phyloP scores from a whole-genome alignment of 2,113 vertebrate species.

The Rissa tridactyla region DNA sequence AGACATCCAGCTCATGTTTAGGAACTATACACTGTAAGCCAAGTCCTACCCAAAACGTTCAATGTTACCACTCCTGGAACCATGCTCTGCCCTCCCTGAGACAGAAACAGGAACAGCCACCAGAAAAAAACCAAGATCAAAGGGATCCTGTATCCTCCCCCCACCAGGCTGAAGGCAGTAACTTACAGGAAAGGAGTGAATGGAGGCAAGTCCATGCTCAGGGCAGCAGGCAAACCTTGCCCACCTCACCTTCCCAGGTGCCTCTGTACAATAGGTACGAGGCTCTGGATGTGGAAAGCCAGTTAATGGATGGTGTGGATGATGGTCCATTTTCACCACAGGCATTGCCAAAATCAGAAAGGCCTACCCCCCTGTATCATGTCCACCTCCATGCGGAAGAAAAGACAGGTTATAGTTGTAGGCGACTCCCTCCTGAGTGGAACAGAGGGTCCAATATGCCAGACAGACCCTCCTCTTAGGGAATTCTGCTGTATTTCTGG shows the following conservation, averaged over 20 bases:
- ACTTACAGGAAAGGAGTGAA: not conserved
- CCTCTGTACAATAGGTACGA: not conserved
- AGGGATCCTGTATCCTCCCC: not conserved
- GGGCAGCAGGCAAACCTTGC: not conserved
- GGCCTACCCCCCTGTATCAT: not conserved
- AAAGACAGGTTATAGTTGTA: not conserved
- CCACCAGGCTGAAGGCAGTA: not conserved
- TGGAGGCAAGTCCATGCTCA: not conserved
- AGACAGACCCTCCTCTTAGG: not conserved
- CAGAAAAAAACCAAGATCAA: not conserved
- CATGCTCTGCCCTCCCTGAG: not conserved
- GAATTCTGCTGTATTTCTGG: not conserved
- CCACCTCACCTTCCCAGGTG: not conserved
- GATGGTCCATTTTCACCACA: not conserved
- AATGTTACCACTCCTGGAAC: not conserved
- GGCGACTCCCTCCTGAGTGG: not conserved
- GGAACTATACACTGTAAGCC: not conserved
- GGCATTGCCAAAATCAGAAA: not conserved
- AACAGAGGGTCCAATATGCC: not conserved
- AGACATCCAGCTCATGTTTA: not conserved
- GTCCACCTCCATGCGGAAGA: not conserved
- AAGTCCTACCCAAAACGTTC: not conserved
- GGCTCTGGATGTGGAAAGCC: not conserved
- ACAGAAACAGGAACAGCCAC: not conserved
- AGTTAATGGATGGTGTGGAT: not conserved